Percentiles rank a stretch among this genome's conserved stretches.
phyloP scores from a whole-genome alignment of 2,888 invertebrate genomes.

The Rhamnusium bicolor region DNA sequence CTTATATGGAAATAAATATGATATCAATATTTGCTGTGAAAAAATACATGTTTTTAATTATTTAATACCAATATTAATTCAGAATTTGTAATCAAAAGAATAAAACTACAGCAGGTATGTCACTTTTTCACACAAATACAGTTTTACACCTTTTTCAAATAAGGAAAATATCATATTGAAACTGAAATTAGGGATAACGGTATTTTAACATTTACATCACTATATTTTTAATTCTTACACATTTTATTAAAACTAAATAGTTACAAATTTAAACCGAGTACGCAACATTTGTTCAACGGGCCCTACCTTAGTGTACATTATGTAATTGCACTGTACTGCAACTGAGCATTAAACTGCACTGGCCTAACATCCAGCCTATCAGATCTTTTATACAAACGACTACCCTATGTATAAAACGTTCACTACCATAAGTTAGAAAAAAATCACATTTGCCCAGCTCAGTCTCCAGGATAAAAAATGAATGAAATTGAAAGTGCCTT shows the following conservation, averaged over 20 bases:
- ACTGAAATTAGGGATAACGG: too few relatives aligned
- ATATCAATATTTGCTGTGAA: too few relatives aligned
- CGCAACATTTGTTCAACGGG: constrained; percentile 10
- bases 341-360: constrained; percentile 58
- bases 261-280: neutral
- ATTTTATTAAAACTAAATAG: neutral
- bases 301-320: constrained; percentile 63
- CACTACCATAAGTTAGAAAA: constrained; percentile 55
- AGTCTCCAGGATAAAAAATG: constrained; percentile 50
- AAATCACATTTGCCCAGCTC: constrained; percentile 41
- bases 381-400: constrained; percentile 61
- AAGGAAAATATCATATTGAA: too few relatives aligned
- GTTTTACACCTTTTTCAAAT: too few relatives aligned
- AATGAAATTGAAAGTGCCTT: constrained; percentile 52
- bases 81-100: too few relatives aligned
- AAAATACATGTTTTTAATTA: too few relatives aligned
- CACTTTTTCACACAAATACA: too few relatives aligned
- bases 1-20: too few relatives aligned
- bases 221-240: neutral
- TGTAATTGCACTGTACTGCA: constrained; percentile 53
- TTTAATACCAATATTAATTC: too few relatives aligned
- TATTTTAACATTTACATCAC: too few relatives aligned
- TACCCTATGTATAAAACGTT: constrained; percentile 53
- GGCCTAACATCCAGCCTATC: constrained; percentile 47
- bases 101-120: too few relatives aligned